Base-by-base conservation (phyloP, 2,797 vertebrate species). In the Bufotes viridis region DNA sequence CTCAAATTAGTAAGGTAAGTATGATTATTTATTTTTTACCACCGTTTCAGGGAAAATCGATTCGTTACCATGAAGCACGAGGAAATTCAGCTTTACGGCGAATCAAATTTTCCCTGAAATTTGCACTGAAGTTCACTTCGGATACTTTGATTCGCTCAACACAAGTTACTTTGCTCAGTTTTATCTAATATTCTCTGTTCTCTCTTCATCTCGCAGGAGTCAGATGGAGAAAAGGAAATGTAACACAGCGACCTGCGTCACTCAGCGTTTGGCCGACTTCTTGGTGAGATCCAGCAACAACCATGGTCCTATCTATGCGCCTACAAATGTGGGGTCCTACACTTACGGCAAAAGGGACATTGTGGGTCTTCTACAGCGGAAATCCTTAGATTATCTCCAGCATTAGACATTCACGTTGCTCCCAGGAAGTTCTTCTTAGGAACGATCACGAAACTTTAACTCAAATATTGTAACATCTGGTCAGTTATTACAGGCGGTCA, bases 231-330 rank as follows among this genome's bases (percentile, higher is more conserved):
- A 98, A 91, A 92, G 96, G 88, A 98, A 93, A 87, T 98, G 97
- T 91, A 97, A 97, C 94, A 97, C 97, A 0, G 97, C 97, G 42
- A 98, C 97, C 0, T 99, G 97, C 0, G 96, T 96, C 85, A 99
- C 96, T 1, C 98, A 99, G 84, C 95, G 97, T 88, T 92, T 99
- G 92, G 96, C 96, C 7, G 96, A 97, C 90, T 98, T 97, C 88
- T 92, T 99, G 91, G 95, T 96, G 34, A 97, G 95, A 57, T 97
- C 97, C 89, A 95, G 96, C 81, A 96, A 94, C 93, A 96, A 92
- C 42, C 89, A 96, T 0, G 97, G 97, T 0, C 93, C 96, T 0
- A 89, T 97, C 6, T 96, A 97, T 5, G 90, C 93, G 0, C 96
- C 96, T 0, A 98, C 97, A 0, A 95, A 98, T 0, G 97, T 98